Evolutionary conservation across 1,140 invertebrate genomes (phyloP), one percentile per base, ranked within the genome.

Genomic region (Lepidurus packardi): DNA sequence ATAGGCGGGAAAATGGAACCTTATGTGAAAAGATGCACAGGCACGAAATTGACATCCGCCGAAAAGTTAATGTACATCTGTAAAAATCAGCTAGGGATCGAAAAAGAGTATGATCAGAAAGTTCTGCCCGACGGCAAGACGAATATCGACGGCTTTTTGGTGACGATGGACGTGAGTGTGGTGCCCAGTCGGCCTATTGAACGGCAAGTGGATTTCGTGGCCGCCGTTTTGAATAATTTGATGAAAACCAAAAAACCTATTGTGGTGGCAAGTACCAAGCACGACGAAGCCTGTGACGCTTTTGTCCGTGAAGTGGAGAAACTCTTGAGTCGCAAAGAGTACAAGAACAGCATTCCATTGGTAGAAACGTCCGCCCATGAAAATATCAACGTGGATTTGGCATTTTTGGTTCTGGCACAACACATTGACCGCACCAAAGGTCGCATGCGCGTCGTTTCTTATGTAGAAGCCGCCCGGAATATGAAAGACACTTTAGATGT

Each of bases 31-130:
- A 86, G 97, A 80, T 97, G 95, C 86, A 89, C 93, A 44, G 88
- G 91, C n/a, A 94, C 94, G 1, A 97, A 96, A 84, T 90, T 99
- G 9, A 92, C 93, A 80, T 98, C 95, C 0, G 95, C 96, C 0
- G 96, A 98, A 86, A 99, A 99, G 84, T 87, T 98, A 16, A 98
- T 98, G 95, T 98, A 99, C 83, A 97, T 98, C 83, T 98, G 96
- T 88, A 98, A 98, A 87, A 97, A 98, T 88, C 96, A 99, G 84
- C 87, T 79, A 85, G 84, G 85, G 43, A 85, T 96, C 81, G 95
- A 98, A 85, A 96, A 94, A 85, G 94, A 98, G 84, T 98, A 97
- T 85, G 95, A 98, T 82, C 95, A 98, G 85, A 92, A 93, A 85
- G 87, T 96, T 34, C 88, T 99, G 84, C 94, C 95, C 0, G 97